Evolutionary conservation across 2,888 invertebrate species (phyloP).

Genomic region (Cetonia aurata): DNA sequence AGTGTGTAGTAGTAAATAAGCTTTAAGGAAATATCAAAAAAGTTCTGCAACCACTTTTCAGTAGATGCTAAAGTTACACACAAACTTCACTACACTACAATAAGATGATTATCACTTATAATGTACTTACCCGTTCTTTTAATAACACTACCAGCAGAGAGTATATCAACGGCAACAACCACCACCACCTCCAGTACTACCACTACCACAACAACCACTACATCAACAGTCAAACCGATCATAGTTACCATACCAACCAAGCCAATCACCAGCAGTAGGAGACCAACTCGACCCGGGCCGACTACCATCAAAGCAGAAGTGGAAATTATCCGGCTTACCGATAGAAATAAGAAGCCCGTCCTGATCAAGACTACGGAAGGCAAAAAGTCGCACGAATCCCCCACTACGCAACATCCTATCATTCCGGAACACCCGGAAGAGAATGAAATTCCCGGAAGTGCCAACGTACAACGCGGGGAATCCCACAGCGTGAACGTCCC

Average conservation of each 20-base stretch:
- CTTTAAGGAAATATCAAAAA: too few species aligned
- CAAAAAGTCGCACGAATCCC: conserved; percentile 50
- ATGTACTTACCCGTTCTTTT: conserved; percentile 3
- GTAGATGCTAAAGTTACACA: too few species aligned
- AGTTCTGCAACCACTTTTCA: too few species aligned
- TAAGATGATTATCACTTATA: background rate
- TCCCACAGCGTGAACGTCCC: conserved; percentile 78
- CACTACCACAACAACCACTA: conserved; percentile 24
- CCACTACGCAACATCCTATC: conserved; percentile 49
- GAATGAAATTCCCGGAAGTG: conserved; percentile 76
- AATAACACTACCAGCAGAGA: conserved; percentile 26
- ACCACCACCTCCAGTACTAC: conserved; percentile 9
- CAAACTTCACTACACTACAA: too few species aligned
- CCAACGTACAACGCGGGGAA: conserved; percentile 72
- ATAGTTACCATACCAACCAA: conserved; percentile 29
- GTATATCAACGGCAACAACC: conserved; percentile 19
- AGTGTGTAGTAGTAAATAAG: too few species aligned
- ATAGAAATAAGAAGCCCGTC: conserved; percentile 58
- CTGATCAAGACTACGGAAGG: conserved; percentile 54
- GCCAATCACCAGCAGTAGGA: conserved; percentile 58
- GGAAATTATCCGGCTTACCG: conserved; percentile 61
- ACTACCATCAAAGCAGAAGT: conserved; percentile 64
- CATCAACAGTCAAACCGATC: conserved; percentile 35
- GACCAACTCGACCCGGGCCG: conserved; percentile 63
- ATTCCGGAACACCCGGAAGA: conserved; percentile 78